Percentiles rank a stretch among this genome's conserved stretches.
These are phyloP conservation scores for Paedocypris sp. DNA, from an alignment of 2,113 vertebrate genomes.

Conservation along the genomic window DNA sequence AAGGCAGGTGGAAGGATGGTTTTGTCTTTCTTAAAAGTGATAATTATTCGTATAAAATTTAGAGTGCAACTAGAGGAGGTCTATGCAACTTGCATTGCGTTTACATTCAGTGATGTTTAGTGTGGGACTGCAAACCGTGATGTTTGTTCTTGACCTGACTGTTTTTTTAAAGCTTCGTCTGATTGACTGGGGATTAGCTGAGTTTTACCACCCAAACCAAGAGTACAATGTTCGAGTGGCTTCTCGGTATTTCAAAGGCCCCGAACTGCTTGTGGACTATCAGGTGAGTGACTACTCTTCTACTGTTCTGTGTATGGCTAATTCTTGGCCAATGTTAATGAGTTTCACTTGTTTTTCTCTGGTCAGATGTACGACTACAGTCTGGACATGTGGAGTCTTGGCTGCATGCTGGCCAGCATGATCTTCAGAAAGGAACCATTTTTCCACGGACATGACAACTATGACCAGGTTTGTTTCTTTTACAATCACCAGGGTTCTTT, in stretches of 20 bases:
- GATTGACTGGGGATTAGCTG: constrained; percentile 79
- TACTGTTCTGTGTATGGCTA: not conserved
- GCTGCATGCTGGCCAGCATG: constrained; percentile 79
- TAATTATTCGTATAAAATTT: no score
- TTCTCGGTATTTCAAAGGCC: constrained; percentile 77
- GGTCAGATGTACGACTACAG: constrained; percentile 79
- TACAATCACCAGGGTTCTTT: not conserved
- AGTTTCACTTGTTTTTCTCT: not conserved
- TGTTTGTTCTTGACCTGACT: not conserved
- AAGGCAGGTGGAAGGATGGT: no score
- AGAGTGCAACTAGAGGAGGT: no score
- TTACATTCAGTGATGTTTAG: no score
- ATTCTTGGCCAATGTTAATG: not conserved
- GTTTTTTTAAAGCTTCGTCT: constrained; percentile 61
- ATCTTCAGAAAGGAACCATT: constrained; percentile 80
- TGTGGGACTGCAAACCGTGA: no score
- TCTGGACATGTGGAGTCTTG: constrained; percentile 79
- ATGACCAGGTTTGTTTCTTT: constrained; percentile 61
- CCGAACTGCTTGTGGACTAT: constrained; percentile 75
- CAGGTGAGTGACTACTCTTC: constrained; percentile 53
- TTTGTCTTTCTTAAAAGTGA: no score
- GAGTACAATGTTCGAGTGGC: constrained; percentile 79
- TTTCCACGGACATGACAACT: constrained; percentile 80
- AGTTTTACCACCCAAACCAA: constrained; percentile 78
- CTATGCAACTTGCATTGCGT: no score